These are phyloP conservation scores for Chiloscyllium plagiosum DNA, from an alignment of 2,113 vertebrate species.

Conservation along the genomic window DNA sequence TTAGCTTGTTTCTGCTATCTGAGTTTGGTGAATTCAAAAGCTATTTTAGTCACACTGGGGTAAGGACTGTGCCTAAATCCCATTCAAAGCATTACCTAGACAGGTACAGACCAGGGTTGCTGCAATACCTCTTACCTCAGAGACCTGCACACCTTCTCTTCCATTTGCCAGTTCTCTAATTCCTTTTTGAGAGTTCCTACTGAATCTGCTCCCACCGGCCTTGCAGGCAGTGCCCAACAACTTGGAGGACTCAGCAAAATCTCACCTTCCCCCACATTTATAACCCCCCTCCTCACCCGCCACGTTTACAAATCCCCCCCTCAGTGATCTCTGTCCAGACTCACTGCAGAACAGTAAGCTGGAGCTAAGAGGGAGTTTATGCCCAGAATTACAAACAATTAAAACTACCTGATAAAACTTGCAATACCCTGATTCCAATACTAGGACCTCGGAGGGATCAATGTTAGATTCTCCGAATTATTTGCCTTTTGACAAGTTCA, in stretches of 20 bases:
- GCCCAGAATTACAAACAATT: not conserved
- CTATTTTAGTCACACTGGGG: not conserved
- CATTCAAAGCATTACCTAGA: not conserved
- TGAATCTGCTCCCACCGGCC: not conserved
- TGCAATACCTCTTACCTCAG: too few relatives aligned
- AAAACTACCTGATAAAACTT: not conserved
- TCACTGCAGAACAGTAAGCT: not conserved
- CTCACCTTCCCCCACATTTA: not conserved
- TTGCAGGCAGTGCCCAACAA: not conserved
- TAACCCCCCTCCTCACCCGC: too few relatives aligned
- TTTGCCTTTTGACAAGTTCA: not conserved
- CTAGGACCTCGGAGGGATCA: not conserved
- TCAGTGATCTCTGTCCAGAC: not conserved
- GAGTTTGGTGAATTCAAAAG: too few relatives aligned
- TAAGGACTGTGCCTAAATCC: not conserved
- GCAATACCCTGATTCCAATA: too few relatives aligned
- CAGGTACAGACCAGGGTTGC: not conserved
- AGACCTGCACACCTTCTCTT: not conserved
- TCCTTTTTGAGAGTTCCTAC: not conserved
- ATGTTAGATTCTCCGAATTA: not conserved
- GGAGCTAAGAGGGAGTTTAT: not conserved
- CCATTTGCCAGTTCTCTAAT: not conserved
- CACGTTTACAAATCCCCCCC: not conserved
- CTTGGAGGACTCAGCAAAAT: not conserved
- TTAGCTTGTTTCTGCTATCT: too few relatives aligned